Evolutionary conservation across 2,888 invertebrate genomes (phyloP).

Genomic region (Noctua janthina): DNA sequence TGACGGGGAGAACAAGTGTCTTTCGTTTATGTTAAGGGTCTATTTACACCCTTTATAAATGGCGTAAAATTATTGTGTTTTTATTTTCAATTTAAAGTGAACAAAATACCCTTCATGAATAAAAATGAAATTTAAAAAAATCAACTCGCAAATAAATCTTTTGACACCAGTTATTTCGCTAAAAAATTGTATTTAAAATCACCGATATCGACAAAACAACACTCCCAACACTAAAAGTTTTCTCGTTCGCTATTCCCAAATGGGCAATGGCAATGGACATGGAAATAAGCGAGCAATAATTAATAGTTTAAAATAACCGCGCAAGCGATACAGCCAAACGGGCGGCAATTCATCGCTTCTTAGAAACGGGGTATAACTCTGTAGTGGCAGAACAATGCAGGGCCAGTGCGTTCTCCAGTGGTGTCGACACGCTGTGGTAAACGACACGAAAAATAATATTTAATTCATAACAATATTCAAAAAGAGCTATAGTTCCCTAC

Average conservation of each 20-base stretch:
- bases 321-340: conserved; percentile 31
- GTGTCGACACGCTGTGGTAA: conserved; percentile 50
- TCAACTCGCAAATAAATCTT: no score
- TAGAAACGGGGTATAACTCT: conserved; percentile 47
- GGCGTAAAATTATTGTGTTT: no score
- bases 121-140: no score
- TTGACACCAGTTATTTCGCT: background rate
- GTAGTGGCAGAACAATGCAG: conserved; percentile 58
- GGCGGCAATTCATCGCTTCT: conserved; percentile 51
- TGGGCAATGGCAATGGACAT: conserved; percentile 61
- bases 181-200: background rate
- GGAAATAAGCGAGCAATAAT: conserved; percentile 60
- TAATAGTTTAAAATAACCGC: conserved; percentile 64
- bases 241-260: conserved; percentile 47
- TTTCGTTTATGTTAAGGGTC: no score
- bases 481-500: no score
- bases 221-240: conserved; percentile 42
- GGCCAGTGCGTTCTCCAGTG: conserved; percentile 34
- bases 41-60: no score
- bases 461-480: no score
- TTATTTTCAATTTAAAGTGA: no score
- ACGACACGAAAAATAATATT: background rate
- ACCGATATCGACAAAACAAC: background rate
- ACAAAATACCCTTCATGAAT: no score
- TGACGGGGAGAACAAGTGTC: no score